phyloP scores from a whole-genome alignment of 2,113 vertebrate species.

The Xiphias gladius region DNA sequence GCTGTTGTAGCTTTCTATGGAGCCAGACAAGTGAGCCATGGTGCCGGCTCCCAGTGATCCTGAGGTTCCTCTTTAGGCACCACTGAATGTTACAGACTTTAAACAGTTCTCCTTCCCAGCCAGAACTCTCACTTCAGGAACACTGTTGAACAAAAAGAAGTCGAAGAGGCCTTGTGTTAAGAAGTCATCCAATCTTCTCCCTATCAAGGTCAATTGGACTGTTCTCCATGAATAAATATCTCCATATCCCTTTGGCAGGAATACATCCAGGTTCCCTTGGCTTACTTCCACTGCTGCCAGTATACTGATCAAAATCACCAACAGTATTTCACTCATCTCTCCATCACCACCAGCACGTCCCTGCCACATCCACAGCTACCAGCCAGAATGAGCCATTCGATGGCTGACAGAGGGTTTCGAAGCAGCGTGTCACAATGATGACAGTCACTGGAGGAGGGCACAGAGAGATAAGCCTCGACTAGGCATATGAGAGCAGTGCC shows the following conservation, averaged over 20 bases:
- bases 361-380: slow-evolving; percentile 70
- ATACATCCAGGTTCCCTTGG: slow-evolving; percentile 36
- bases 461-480: slow-evolving; percentile 60
- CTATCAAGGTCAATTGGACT: slow-evolving; percentile 6
- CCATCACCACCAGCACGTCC: slow-evolving; percentile 47
- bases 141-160: slow-evolving; percentile 17
- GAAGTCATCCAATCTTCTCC: slow-evolving; percentile 27
- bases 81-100: background rate
- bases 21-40: slow-evolving; percentile 70
- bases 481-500: slow-evolving; percentile 27
- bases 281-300: slow-evolving; percentile 23
- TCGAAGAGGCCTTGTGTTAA: slow-evolving; percentile 10
- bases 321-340: slow-evolving; percentile 62
- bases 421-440: slow-evolving; percentile 80
- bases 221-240: slow-evolving; percentile 45
- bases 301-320: slow-evolving; percentile 33
- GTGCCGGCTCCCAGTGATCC: slow-evolving; percentile 13
- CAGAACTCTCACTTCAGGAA: slow-evolving; percentile 21
- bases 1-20: slow-evolving; percentile 66
- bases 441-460: slow-evolving; percentile 81
- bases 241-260: slow-evolving; percentile 43
- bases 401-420: slow-evolving; percentile 70
- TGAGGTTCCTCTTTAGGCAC: slow-evolving; percentile 13
- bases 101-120: slow-evolving; percentile 9
- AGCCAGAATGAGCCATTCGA: slow-evolving; percentile 78